Conservation (phyloP, 2,888 invertebrate genomes). For the Nemotelus pantherinus region DNA sequence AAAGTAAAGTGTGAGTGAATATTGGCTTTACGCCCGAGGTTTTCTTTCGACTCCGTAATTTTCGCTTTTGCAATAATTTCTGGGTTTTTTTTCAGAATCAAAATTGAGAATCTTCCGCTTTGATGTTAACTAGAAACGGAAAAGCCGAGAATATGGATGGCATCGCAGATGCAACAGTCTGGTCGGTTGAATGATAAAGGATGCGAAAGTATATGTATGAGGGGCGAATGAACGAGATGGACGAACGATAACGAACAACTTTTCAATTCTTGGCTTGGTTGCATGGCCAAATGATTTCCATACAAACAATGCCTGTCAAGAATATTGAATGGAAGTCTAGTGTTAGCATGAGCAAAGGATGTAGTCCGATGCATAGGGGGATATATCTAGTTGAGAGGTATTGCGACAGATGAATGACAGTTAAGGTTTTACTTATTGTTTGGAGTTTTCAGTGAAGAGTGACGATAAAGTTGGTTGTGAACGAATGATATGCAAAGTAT, state of each 20-base stretch:
- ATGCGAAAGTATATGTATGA: not conserved
- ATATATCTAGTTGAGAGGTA: not conserved
- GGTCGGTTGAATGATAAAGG: conserved; percentile 6
- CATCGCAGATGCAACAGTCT: not conserved
- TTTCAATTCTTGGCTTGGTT: conserved; percentile 27
- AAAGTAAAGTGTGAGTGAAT: not conserved
- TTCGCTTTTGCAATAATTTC: not conserved
- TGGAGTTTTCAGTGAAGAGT: not conserved
- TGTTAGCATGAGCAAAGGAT: conserved; percentile 1
- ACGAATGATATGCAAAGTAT: too few species aligned
- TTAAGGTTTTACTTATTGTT: conserved; percentile 27
- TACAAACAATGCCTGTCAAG: conserved; percentile 39
- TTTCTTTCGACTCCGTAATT: conserved; percentile 6
- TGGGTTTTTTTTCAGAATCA: conserved; percentile 21
- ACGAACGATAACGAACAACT: not conserved
- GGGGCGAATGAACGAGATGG: too few species aligned
- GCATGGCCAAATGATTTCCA: conserved; percentile 34
- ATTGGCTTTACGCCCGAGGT: not conserved
- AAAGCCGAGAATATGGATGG: conserved; percentile 8
- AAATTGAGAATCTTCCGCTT: conserved; percentile 1
- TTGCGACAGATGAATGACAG: conserved; percentile 30
- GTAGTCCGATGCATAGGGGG: not conserved
- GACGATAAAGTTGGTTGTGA: too few species aligned
- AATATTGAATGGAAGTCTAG: conserved; percentile 23
- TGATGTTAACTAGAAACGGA: conserved; percentile 7